Base-by-base conservation (phyloP, 2,113 vertebrate species). In the Peromyscus californicus region DNA sequence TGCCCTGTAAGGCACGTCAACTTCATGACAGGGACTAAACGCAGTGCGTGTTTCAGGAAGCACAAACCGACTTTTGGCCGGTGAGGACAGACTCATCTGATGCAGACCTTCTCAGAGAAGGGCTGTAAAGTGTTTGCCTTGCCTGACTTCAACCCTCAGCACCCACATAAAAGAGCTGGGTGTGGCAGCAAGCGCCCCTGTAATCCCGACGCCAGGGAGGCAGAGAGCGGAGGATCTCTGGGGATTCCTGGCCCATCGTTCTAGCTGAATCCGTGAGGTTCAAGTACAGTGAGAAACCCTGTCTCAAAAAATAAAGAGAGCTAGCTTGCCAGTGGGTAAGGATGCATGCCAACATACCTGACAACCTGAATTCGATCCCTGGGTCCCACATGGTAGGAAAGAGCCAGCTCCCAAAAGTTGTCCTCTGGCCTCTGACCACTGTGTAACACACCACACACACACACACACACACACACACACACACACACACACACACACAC, bases 1-100 rank as follows among this genome's bases (percentile, higher is more conserved):
- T 54, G 3, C 16, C 45, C 39, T 45, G 3, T 45, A 65, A 19
- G 57, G 57, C 39, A 31, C 24, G 4, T 45, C 39, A 65, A 10
- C 16, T 3, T 67, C 26, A 19, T 2, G n/a, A 29, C 36, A 29
- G 51, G n/a, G 65, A 19, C 59, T 74, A 59, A 5, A 33, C 57
- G 7, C 9, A 9, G 0, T 2, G 6, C 33, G 67, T 26, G 33
- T 39, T 72, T 74, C 33, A 63, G 33, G 36, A 59, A 12, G 72
- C 31, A 22, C 33, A 39, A 39, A 11, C 82, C 4, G 24, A 70
- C 31, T 3, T 2, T 7, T 0, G 3, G 39, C 61, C 80, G 63
- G 75, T 22, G 33, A n/a, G 26, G 0, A 48, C 75, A 0, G 6
- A 24, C 1, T 1, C 36, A 3, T 33, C 45, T 0, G 33, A 17